Evolutionary conservation across 2,113 vertebrate genomes (phyloP), one percentile per base, ranked within the genome.

Genomic region (Tiliqua scincoides): DNA sequence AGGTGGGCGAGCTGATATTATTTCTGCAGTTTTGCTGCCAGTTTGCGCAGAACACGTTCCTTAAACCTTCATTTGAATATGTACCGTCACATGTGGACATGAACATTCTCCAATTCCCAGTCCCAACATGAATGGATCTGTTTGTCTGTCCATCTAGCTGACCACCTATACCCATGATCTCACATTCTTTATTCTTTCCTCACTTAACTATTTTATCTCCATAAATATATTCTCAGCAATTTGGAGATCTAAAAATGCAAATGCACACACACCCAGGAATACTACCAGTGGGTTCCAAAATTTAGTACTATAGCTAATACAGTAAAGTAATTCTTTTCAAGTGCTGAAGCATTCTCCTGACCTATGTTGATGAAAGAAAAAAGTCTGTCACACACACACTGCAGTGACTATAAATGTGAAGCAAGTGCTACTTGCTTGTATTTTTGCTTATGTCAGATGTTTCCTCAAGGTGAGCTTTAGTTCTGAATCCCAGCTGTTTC

Each of bases 401-500:
- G 84, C 70, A 14, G 30, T 68, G 75, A 62, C 82, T 62, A 27
- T 17, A 86, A 89, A 62, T 23, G 48, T 86, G 67, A 93, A 90
- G 83, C 6, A 27, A 84, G 3, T 62, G 8, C 35, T 79, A 48
- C 2, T 77, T 92, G 40, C 20, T 91, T 82, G 6, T 23, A 65
- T 15, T 83, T 91, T 37, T 86, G 3, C 82, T 91, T 85, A 21
- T 15, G 81, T 86, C 82, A 82, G 18, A 37, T 65, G 37, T 43
- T 87, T 87, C 4, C 32, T 90, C 57, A 40, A 90, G 18, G 27
- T 83, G 10, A 94, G 48, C 27, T 1, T 30, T 40, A 0, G 48
- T 77, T 91, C 84, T 90, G 48, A 88, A 86, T 76, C 86, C 14
- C 65, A 93, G 21, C 43, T 82, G 54, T 90, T 80, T 75, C 4